phyloP scores from a whole-genome alignment of 2,888 invertebrate genomes.

The Dioctria linearis region DNA sequence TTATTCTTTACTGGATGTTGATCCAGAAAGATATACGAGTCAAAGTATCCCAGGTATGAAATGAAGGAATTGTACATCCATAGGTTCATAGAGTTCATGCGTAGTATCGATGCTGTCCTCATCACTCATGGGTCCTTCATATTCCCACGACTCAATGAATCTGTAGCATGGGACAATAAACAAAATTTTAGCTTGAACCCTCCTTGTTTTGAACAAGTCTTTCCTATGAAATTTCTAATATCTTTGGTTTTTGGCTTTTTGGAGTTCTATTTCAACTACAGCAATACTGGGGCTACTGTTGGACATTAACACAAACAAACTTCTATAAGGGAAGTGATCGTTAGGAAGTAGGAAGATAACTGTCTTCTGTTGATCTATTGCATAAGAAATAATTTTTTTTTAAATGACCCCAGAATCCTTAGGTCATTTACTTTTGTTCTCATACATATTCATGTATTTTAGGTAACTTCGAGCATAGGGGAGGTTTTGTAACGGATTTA shows the following conservation, averaged over 20 bases:
- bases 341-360: constrained; percentile 9
- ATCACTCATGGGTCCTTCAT: constrained; percentile 23
- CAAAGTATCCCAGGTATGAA: constrained; percentile 41
- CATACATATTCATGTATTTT: constrained; percentile 28
- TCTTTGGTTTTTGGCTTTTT: constrained; percentile 35
- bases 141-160: constrained; percentile 48
- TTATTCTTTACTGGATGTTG: constrained; percentile 43
- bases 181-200: constrained; percentile 29
- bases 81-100: constrained; percentile 27
- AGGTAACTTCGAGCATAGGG: neutral
- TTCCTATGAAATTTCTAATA: constrained; percentile 19
- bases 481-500: constrained; percentile 34
- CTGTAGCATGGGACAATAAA: constrained; percentile 33
- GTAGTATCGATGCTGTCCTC: constrained; percentile 31
- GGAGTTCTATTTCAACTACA: neutral
- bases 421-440: constrained; percentile 40
- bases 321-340: neutral
- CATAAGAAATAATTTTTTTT: too few relatives aligned
- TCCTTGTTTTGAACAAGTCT: neutral
- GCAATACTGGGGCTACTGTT: constrained; percentile 5
- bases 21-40: constrained; percentile 48
- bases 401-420: constrained; percentile 29
- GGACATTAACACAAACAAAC: neutral
- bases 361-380: constrained; percentile 5
- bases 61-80: constrained; percentile 12